Conservation (phyloP, 1,140 invertebrate genomes). For the Leptopilina boulardi region DNA sequence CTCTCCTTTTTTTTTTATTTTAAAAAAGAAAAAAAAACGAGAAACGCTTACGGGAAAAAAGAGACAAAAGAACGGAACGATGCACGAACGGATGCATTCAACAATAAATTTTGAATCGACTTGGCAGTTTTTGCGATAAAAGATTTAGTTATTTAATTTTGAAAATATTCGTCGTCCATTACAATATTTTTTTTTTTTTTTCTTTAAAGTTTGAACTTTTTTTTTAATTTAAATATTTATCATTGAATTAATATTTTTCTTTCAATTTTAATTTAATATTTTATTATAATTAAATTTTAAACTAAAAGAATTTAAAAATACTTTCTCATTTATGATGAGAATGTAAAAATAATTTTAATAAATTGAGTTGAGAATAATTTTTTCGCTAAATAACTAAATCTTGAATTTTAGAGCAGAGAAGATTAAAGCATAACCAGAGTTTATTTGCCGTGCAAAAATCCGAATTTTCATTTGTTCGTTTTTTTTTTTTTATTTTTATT, state of each 20-base stretch:
- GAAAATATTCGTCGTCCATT: too few relatives aligned
- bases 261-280: too few relatives aligned
- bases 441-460: not conserved
- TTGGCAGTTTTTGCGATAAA: slow-evolving; percentile 62
- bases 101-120: slow-evolving; percentile 49
- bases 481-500: not conserved
- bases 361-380: too few relatives aligned
- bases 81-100: not conserved
- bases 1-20: too few relatives aligned
- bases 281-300: too few relatives aligned
- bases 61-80: not conserved
- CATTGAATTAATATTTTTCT: too few relatives aligned
- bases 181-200: not conserved
- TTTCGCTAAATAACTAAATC: slow-evolving; percentile 66
- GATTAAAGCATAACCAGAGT: slow-evolving; percentile 57
- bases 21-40: not conserved
- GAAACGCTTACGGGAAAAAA: not conserved
- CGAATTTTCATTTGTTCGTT: not conserved
- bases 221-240: too few relatives aligned
- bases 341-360: too few relatives aligned
- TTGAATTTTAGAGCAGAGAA: slow-evolving; percentile 61
- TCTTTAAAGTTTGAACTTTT: not conserved
- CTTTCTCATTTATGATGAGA: too few relatives aligned
- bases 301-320: too few relatives aligned
- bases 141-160: slow-evolving; percentile 64